Conservation (phyloP, 2,797 vertebrate genomes). For the Lacerta agilis region DNA sequence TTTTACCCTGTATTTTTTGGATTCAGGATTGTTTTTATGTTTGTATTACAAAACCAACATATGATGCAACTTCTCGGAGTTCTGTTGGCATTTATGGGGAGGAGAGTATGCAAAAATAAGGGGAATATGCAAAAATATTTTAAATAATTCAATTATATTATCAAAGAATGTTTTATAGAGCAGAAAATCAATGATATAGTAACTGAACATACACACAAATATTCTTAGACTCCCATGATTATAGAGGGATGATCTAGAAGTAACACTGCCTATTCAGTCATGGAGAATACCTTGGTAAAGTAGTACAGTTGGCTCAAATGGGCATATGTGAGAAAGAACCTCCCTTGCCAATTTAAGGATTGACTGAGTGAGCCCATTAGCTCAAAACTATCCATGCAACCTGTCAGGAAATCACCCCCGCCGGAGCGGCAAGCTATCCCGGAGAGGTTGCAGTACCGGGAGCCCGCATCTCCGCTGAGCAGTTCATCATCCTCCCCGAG, state of each 20-base stretch:
- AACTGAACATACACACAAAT: background rate
- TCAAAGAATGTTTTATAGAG: background rate
- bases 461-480: no score
- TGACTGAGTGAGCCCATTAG: background rate
- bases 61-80: background rate
- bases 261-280: no score
- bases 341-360: background rate
- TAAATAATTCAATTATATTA: background rate
- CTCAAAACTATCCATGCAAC: background rate
- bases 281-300: background rate
- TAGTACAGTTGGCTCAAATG: background rate
- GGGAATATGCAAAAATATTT: background rate
- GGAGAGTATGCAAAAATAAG: background rate
- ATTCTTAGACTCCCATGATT: background rate
- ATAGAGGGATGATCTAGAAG: background rate
- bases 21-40: background rate
- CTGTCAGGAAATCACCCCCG: no score
- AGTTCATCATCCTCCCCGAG: no score
- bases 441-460: no score
- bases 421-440: no score
- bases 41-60: background rate
- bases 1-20: background rate
- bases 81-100: background rate
- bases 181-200: background rate
- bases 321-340: background rate